Evolutionary conservation across 2,888 invertebrate species (phyloP), one percentile per base, ranked within the genome.

Genomic region (Cheilosia urbana): DNA sequence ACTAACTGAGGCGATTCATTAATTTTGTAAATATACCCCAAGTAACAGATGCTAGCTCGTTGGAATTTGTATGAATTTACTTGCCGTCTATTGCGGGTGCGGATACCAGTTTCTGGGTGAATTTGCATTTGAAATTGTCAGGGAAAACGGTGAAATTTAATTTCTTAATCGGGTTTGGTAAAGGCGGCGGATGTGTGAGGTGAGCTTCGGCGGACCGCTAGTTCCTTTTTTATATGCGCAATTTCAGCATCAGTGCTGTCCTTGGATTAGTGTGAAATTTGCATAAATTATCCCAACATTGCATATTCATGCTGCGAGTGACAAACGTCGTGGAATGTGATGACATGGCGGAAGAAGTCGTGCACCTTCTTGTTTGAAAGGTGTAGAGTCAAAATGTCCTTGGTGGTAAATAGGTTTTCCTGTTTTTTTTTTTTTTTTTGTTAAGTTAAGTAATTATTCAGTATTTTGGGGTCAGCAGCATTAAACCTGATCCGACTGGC

Each of bases 271-370:
- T 90, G 89, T 88, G 87, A 89, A 90, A 91, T 92, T 92, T 91
- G 88, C 92, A 92, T 92, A 92, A 92, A 92, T 92, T 92, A 92
- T 92, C 91, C 91, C 91, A 89, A 89, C 81, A 90, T 91, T 91
- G 92, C 91, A 92, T 92, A 92, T 92, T 92, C 91, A 92, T 92
- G 89, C 88, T 87, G 71, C 30, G 71, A 77, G 55, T 47, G 53
- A 55, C 49, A 76, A 71, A 65, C 30, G 53, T 30, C 47, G 57
- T 37, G 19, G 24, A 34, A 45, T 45, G 27, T 21, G 53, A 34
- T 82, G 53, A 58, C 62, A 58, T 57, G 42, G 49, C 30, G 47
- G 17, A 51, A 47, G 53, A 11, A 30, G 37, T 47, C 24, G 34
- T 34, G 55, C 37, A 58, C 60, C 57, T 55, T 68, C 24, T 3